Percentiles rank a stretch among this genome's conserved stretches.
phyloP scores from a whole-genome alignment of 2,113 vertebrate species.

The Riparia riparia region DNA sequence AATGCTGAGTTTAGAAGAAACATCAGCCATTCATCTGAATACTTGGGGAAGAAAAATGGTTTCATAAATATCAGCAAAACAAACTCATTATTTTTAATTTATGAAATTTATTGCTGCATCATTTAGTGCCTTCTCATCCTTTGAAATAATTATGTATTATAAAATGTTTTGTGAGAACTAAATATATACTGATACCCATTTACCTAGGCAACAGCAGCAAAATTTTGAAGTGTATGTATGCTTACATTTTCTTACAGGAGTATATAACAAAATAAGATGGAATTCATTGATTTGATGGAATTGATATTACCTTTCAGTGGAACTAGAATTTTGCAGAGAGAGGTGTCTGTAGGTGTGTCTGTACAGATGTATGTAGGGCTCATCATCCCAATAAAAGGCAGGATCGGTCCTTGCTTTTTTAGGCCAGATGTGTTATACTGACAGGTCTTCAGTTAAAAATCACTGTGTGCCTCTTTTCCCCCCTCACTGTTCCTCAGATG shows the following conservation, averaged over 20 bases:
- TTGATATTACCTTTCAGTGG: background rate
- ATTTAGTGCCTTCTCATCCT: background rate
- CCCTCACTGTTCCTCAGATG: rapidly evolving
- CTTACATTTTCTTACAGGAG: background rate
- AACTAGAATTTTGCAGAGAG: background rate
- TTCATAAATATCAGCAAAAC: background rate
- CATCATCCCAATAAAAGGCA: background rate
- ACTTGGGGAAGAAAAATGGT: background rate
- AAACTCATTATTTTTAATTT: background rate
- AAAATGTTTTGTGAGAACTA: background rate
- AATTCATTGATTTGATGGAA: background rate
- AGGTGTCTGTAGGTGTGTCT: background rate
- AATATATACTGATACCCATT: background rate
- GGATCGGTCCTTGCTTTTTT: background rate
- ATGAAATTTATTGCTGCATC: background rate
- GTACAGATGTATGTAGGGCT: background rate
- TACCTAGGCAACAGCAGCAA: background rate
- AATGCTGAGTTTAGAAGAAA: background rate
- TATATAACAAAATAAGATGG: background rate
- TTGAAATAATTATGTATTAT: background rate
- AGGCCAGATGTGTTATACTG: background rate
- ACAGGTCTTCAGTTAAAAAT: background rate
- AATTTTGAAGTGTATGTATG: background rate
- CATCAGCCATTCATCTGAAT: background rate
- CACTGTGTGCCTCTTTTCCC: background rate